Base-by-base conservation (phyloP, 2,888 invertebrate genomes). In the Stenoptilia bipunctidactyla region DNA sequence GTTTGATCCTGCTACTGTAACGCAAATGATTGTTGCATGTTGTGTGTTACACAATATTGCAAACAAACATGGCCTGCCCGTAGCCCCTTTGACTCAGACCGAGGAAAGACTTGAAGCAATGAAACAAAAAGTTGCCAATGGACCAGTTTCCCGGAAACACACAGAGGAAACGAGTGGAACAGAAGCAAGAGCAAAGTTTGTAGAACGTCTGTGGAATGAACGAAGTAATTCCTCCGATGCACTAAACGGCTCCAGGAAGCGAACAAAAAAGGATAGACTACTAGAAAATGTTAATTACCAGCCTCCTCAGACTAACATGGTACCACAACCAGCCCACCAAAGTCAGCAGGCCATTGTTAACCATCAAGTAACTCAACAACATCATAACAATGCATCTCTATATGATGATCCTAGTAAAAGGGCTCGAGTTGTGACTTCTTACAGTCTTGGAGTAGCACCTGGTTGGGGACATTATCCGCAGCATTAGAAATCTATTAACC, bases 91-190 rank as follows among this genome's bases (percentile, higher is more conserved):
- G 69, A 74, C 74, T 0, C 71, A 67, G 10, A 61, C 80, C 0
- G 80, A 80, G 20, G 80, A 80, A 27, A 49, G 80, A 0, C 39
- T 80, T 4, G 80, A 80, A 40, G 65, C 65, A 0, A 79, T 80
- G 80, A 80, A 80, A 35, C 80, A 80, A 43, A 74, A 74, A 27
- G 80, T 80, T 0, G 80, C 80, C 0, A 77, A 79, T n/a, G 66
- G 71, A 0, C 66, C 80, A 0, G 47, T 74, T 15, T 67, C 79
- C 0, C 58, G 72, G 12, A 77, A 77, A 39, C 66, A 66, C 40
- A 56, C 58, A 0, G 70, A 68, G 15, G 69, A 74, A 15, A 54
- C 54, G 0, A 52, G 51, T 1, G 77, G 77, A 0, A 50, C 63
- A 0, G 57, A 63, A 35, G 63, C 68, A 0, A 49, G 80, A 27